Conservation (phyloP, 2,888 invertebrate species). For the Odontothrips loti region DNA sequence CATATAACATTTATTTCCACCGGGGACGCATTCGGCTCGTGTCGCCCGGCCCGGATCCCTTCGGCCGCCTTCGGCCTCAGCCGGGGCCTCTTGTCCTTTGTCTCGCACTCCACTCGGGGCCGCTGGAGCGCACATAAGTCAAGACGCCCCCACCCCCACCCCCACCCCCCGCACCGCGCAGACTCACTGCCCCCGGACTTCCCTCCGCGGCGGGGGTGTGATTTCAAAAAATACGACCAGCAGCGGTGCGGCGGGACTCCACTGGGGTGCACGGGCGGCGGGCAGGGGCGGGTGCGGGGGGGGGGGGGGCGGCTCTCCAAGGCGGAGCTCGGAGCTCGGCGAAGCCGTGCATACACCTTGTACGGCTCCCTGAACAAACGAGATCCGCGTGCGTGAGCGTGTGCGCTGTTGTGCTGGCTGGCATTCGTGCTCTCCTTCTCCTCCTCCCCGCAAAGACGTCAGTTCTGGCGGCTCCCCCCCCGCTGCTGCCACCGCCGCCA, state of each 20-base stretch:
- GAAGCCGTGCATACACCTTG: too few species aligned
- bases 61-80: too few species aligned
- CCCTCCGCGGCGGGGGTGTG: neutral
- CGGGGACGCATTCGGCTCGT: neutral
- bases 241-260: too few species aligned
- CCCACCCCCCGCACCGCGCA: neutral
- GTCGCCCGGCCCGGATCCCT: neutral
- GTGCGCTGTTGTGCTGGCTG: too few species aligned
- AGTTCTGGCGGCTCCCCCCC: neutral
- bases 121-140: neutral
- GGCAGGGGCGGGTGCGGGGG: too few species aligned
- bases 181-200: neutral
- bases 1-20: slow-evolving; percentile 27
- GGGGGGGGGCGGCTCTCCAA: too few species aligned
- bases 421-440: neutral
- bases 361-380: too few species aligned
- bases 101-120: too few species aligned
- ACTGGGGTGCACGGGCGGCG: too few species aligned
- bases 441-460: neutral
- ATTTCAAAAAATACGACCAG: neutral
- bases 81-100: too few species aligned
- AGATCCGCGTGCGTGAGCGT: too few species aligned
- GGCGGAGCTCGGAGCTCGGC: too few species aligned
- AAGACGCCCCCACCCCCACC: neutral
- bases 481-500: neutral